Conservation (phyloP, 2,797 vertebrate species). For the Halcyon chelicuti region DNA sequence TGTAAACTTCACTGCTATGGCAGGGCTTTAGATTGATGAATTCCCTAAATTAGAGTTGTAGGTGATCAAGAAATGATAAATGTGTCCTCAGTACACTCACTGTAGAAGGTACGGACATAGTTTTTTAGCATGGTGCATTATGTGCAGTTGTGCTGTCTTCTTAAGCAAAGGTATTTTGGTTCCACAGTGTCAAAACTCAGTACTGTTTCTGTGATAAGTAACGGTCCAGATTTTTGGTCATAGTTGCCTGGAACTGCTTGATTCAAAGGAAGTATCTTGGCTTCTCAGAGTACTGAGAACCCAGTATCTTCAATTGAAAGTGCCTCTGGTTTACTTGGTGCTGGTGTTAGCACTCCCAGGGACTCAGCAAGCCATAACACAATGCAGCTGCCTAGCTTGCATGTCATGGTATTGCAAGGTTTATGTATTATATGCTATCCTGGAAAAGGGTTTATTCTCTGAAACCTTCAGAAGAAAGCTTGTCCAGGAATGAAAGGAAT, state of each 20-base stretch:
- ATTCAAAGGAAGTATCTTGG: background rate
- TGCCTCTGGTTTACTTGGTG: background rate
- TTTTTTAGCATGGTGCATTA: background rate
- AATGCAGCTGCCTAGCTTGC: background rate
- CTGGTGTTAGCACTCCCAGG: accelerated
- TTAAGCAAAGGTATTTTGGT: background rate
- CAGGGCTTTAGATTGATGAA: background rate
- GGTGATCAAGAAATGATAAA: background rate
- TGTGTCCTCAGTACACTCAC: accelerated
- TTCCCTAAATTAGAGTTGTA: background rate
- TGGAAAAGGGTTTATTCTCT: background rate
- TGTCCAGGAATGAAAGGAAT: background rate
- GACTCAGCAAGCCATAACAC: background rate
- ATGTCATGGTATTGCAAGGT: background rate
- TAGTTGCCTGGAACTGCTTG: background rate
- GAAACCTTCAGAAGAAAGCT: background rate
- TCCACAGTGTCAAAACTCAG: background rate
- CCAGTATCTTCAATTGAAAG: background rate
- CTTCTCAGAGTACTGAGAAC: background rate
- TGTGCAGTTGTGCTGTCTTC: background rate
- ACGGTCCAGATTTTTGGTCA: background rate
- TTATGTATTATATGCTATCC: background rate
- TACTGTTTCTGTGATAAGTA: background rate
- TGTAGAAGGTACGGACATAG: background rate
- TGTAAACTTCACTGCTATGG: background rate